These are phyloP conservation scores for Eira barbara DNA, from an alignment of 2,113 vertebrate species.

Conservation along the genomic window DNA sequence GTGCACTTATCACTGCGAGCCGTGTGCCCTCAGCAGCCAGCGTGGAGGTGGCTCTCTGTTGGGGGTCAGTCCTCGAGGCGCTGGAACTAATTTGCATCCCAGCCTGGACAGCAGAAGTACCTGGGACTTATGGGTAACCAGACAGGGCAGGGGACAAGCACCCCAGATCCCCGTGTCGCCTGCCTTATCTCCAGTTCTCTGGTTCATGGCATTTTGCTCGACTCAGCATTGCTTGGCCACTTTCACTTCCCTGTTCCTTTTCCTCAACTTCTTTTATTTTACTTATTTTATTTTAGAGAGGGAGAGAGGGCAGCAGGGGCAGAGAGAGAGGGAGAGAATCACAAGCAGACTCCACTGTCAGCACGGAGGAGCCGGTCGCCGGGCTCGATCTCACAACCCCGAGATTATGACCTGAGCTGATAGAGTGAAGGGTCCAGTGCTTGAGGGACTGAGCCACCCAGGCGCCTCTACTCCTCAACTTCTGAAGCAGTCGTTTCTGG, in stretches of 20 bases:
- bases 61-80: background rate
- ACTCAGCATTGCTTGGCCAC: background rate
- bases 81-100: background rate
- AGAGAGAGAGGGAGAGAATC: background rate
- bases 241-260: background rate
- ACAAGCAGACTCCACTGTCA: background rate
- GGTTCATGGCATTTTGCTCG: background rate
- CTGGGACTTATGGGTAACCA: background rate
- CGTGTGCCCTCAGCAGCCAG: background rate
- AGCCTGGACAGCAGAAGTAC: background rate
- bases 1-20: background rate
- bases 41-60: background rate
- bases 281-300: background rate
- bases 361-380: background rate
- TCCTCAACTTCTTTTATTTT: background rate
- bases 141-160: no score
- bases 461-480: background rate
- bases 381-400: background rate
- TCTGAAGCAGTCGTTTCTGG: background rate
- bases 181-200: background rate
- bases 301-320: background rate
- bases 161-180: background rate
- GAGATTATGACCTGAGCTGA: background rate
- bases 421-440: background rate
- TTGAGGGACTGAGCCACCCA: background rate